Evolutionary conservation across 1,140 invertebrate species (phyloP).

Genomic region (Armadillidium nasatum): DNA sequence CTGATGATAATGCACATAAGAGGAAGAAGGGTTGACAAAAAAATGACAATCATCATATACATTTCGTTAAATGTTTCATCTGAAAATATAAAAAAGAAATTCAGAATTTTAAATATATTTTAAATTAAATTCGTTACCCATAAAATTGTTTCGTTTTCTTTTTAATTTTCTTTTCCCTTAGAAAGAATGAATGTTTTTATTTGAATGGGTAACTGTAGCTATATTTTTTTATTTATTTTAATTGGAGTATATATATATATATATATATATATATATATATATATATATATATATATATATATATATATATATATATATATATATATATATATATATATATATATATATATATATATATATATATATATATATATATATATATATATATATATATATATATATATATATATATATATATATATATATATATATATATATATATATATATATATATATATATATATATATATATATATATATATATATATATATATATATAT

Average conservation of each 20-base stretch:
- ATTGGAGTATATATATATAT: too few relatives aligned
- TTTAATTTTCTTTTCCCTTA: too few relatives aligned
- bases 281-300: not conserved
- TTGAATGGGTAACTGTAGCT: too few relatives aligned
- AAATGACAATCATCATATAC: slow-evolving; percentile 8
- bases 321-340: not conserved
- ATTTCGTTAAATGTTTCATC: not conserved
- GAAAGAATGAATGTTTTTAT: too few relatives aligned
- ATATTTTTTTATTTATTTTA: too few relatives aligned
- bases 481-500: slow-evolving; percentile 15
- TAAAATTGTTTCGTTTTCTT: too few relatives aligned
- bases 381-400: not conserved
- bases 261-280: not conserved
- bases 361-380: not conserved
- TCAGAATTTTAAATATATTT: too few relatives aligned
- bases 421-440: not conserved
- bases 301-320: not conserved
- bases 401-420: not conserved
- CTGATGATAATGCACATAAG: not conserved
- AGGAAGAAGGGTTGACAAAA: not conserved
- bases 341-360: not conserved
- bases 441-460: not conserved
- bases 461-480: slow-evolving; percentile 15
- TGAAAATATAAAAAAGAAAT: not conserved
- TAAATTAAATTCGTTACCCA: too few relatives aligned